Evolutionary conservation across 2,888 invertebrate genomes (phyloP).

Genomic region (Pollenia labialis): DNA sequence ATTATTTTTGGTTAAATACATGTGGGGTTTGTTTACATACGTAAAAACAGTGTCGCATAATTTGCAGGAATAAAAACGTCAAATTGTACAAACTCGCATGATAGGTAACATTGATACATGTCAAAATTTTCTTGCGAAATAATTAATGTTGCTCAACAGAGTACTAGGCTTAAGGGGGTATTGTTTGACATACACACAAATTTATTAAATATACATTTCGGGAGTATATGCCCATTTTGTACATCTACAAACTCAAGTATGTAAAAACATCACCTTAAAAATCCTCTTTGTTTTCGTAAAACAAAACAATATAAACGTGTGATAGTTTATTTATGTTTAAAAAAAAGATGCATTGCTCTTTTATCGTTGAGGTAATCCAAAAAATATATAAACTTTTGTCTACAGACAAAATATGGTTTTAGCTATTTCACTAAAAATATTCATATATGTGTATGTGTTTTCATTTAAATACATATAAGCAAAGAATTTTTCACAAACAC

Average conservation of each 20-base stretch:
- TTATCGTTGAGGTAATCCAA: slow-evolving; percentile 52
- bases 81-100: too few relatives aligned
- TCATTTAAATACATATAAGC: neutral
- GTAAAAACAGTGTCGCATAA: too few relatives aligned
- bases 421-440: slow-evolving; percentile 37
- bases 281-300: neutral
- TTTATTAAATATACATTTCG: too few relatives aligned
- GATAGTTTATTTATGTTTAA: slow-evolving; percentile 19
- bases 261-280: neutral
- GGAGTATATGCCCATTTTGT: too few relatives aligned
- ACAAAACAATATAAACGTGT: neutral
- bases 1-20: too few relatives aligned
- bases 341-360: slow-evolving; percentile 39
- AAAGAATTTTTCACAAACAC: slow-evolving; percentile 9
- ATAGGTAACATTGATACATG: too few relatives aligned
- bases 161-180: too few relatives aligned
- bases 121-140: too few relatives aligned
- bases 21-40: too few relatives aligned
- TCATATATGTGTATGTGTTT: neutral
- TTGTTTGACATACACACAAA: too few relatives aligned
- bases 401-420: slow-evolving; percentile 62
- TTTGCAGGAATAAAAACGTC: too few relatives aligned
- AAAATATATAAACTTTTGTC: slow-evolving; percentile 61
- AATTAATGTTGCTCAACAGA: too few relatives aligned
- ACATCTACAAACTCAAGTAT: neutral